Conservation (phyloP, 2,888 invertebrate genomes). For the Eugnorisma glareosa region DNA sequence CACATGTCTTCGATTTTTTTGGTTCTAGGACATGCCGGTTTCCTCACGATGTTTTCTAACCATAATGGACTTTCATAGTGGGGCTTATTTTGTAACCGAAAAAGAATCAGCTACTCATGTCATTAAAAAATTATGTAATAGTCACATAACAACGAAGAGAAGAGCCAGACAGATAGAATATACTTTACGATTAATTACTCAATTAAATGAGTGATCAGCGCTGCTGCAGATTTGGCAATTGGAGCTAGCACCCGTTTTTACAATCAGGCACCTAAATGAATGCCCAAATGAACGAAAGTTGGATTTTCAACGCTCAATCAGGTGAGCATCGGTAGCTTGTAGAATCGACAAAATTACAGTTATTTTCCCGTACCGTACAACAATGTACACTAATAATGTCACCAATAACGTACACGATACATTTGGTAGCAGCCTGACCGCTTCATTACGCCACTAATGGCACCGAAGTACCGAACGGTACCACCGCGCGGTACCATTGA, state of each 20-base stretch:
- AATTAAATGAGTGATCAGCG: not conserved
- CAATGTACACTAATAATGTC: slow-evolving; percentile 65
- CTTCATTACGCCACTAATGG: slow-evolving; percentile 71
- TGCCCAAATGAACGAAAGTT: not conserved
- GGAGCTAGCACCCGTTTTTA: not conserved
- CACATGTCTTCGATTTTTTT: too few species aligned
- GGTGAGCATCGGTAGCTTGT: not conserved
- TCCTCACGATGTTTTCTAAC: too few species aligned
- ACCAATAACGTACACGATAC: slow-evolving; percentile 69
- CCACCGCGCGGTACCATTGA: slow-evolving; percentile 50
- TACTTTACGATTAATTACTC: not conserved
- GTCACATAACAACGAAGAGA: not conserved
- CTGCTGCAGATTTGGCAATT: not conserved
- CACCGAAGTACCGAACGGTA: slow-evolving; percentile 40
- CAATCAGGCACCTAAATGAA: not conserved
- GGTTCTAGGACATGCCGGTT: too few species aligned
- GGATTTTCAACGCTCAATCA: not conserved
- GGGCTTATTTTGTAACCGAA: not conserved
- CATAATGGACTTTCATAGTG: not conserved
- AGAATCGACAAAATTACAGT: not conserved
- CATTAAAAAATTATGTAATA: not conserved
- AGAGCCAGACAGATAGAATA: not conserved
- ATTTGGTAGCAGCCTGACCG: slow-evolving; percentile 74
- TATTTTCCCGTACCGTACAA: slow-evolving; percentile 35
- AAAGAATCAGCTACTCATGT: not conserved